Base-by-base conservation (phyloP, 1,140 invertebrate genomes). In the Procambarus virginalis region DNA sequence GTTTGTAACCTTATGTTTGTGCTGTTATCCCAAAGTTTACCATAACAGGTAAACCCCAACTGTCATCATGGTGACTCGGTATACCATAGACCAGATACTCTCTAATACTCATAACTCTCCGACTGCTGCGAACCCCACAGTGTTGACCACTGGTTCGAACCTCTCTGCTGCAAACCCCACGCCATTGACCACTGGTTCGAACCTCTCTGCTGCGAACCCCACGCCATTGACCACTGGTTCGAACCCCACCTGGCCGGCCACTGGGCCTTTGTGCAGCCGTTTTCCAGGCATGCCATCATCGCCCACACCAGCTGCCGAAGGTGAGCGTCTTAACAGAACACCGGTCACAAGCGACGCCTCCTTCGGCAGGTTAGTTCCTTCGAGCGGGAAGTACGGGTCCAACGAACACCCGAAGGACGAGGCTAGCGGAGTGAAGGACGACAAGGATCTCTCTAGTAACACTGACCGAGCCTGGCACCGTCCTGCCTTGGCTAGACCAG, bases 61-160 rank as follows among this genome's bases (percentile, higher is more conserved):
- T 64, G 10, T 5, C 45, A 84, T 58, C 14, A 86, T 86, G 84
- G 84, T 86, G 22, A 86, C 84, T 2, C 22, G 84, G 48, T 78
- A 86, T 68, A 86, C 84, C 20, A 86, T 86, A 76, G 84, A 86
- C 14, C 84, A 86, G 34, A 86, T 86, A 68, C 84, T 86, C 6
- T 86, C 84, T 49, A 22, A 80, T 34, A 46, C 17, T 12, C 76
- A 51, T 12, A 78, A 22, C 45, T 49, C 45, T 6, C 46, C 76
- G 3, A 78, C 76, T 6, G 2, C 6, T 34, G 20, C 76, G 6
- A n/a, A 78, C 49, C 20, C 3, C 76, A 51, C 49, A 2, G 3
- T 9, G 20, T 49, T 34, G 1, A 34, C 34, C 34, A 34, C 34
- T 0, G 34, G 0, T 34, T 34, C 34, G 34, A 34, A 34, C 34